A percentile compares a stretch with the other conserved stretches of the same genome.
Conservation (phyloP, 2,113 vertebrate species). For the Actenoides hombroni region DNA sequence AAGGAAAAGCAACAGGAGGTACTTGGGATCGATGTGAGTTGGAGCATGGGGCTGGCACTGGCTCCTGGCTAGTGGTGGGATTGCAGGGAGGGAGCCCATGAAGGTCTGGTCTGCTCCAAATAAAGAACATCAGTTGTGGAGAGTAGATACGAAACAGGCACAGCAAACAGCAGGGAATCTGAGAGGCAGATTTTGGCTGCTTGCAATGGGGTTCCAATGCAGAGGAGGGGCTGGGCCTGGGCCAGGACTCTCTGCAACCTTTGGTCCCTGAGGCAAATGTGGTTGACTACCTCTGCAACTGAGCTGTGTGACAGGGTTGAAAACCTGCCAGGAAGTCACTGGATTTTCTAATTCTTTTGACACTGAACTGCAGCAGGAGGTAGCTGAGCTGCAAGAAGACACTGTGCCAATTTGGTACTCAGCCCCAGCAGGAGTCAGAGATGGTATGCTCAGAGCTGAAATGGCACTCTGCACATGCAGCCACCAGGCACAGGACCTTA, state of each 20-base stretch:
- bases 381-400: neutral
- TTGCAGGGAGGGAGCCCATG: fast-evolving
- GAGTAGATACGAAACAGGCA: neutral
- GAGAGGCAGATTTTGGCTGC: neutral
- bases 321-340: neutral
- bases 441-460: neutral
- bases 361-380: neutral
- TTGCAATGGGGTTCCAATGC: neutral
- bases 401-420: fast-evolving
- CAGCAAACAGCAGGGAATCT: neutral
- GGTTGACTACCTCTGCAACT: neutral
- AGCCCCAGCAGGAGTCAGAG: neutral
- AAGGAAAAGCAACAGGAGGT: neutral
- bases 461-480: neutral
- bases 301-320: neutral
- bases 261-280: neutral
- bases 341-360: neutral
- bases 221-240: neutral
- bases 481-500: neutral
- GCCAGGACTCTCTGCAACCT: neutral
- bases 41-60: neutral
- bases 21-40: fast-evolving
- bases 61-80: neutral
- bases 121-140: neutral
- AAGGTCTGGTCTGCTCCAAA: neutral